Evolutionary conservation across 2,888 invertebrate genomes (phyloP), one percentile per base, ranked within the genome.

Genomic region (Leptura quadrifasciata): DNA sequence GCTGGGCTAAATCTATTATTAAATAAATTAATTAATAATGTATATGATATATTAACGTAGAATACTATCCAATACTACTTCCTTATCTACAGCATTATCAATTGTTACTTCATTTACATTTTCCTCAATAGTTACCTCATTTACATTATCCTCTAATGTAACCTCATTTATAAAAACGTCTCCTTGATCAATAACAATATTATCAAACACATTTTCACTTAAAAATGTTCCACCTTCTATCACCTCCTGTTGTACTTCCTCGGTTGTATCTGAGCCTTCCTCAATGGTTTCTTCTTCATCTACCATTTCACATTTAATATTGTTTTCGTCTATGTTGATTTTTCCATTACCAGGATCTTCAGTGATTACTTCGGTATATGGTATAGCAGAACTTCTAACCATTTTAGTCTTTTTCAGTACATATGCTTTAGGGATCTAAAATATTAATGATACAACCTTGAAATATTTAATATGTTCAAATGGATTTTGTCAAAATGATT

Each of bases 141-240:
- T 86, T 6, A 85, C 85, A 67, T 86, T 85, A 75, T 88, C 88
- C 69, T 89, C 89, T 74, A 89, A 83, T 39, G 88, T 88, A 27
- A 89, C 58, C 10, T 69, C 69, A n/a, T 69, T 69, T 58, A 69
- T n/a, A 58, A 69, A 69, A 18, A 58, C 57, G 9, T 69, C 69
- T 17, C 58, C 69, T 15, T 63, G 63, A 60, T 69, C 58, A 39
- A 35, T 54, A 24, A 86, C 79, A 57, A 84, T 81, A 69, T 84
- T 84, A 67, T 86, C 86, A 76, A 87, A 88, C 24, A 88, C 77
- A 64, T 85, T 80, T 74, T 88, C 88, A 74, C 83, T 85, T 63
- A 88, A 80, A 79, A 87, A 87, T 24, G 85, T 84, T 54, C 84
- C 84, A 54, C 87, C 87, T 31, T 87, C 76, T 39, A 68, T 68